Evolutionary conservation across 2,888 invertebrate species (phyloP).

Genomic region (Griposia aprilina): DNA sequence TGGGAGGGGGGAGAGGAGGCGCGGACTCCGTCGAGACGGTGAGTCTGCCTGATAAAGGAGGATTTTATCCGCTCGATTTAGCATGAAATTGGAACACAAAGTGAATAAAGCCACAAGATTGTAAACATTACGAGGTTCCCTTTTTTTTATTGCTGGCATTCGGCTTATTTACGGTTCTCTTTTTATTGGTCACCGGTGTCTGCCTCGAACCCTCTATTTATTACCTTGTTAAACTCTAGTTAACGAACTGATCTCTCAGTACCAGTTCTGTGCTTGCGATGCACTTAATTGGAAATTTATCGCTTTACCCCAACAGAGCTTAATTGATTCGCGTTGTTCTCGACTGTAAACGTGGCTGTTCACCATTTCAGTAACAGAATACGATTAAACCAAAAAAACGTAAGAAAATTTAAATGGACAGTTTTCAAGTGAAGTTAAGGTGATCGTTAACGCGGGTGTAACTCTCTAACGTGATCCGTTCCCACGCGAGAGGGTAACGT

Average conservation of each 20-base stretch:
- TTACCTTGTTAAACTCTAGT: constrained; percentile 90
- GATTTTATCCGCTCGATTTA: constrained; percentile 90
- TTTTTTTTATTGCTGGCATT: constrained; percentile 88
- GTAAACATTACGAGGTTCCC: constrained; percentile 90
- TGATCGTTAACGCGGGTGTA: constrained; percentile 80
- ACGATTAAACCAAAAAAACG: constrained; percentile 71
- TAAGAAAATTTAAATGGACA: constrained; percentile 68
- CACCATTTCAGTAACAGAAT: constrained; percentile 71
- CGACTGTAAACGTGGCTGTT: constrained; percentile 76
- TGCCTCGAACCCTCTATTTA: constrained; percentile 85
- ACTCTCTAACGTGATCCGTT: constrained; percentile 82
- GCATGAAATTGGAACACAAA: constrained; percentile 91
- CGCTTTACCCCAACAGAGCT: constrained; percentile 79
- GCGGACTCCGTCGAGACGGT: constrained; percentile 82
- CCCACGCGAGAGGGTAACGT: constrained; percentile 85
- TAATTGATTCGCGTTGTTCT: constrained; percentile 85
- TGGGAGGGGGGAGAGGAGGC: constrained; percentile 65
- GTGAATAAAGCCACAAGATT: constrained; percentile 91
- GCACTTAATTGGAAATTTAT: constrained; percentile 87
- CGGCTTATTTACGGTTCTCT: constrained; percentile 88
- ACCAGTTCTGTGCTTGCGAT: constrained; percentile 78
- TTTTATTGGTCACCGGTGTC: constrained; percentile 87
- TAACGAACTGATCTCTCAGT: constrained; percentile 86
- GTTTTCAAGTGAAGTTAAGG: constrained; percentile 73
- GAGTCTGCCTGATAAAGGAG: constrained; percentile 89